Base-by-base conservation (phyloP, 2,888 invertebrate species). In the Mimas tiliae region DNA sequence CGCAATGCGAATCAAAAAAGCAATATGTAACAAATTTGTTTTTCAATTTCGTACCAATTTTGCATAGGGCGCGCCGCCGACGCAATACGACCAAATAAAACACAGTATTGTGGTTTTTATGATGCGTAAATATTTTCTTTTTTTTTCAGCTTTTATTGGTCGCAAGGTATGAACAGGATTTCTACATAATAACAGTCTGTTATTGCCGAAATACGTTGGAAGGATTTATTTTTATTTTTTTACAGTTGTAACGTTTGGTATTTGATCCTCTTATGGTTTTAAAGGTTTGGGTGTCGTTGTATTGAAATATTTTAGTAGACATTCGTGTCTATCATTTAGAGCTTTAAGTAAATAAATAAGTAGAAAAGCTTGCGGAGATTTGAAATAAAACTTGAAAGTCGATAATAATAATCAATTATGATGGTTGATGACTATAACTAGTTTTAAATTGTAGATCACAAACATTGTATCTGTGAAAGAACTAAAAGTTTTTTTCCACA, bases 21-120 rank as follows among this genome's bases (percentile, higher is more conserved):
- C 93, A 93, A 93, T 93, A 93, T 91, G 92, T 90, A 92, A 91
- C 91, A 88, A 91, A 93, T 93, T 93, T 93, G 93, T 92, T 91
- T 93, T 93, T 93, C 93, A 93, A 93, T 93, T 93, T 89, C 91
- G 86, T 84, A 87, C 91, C 93, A 93, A 93, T 92, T 93, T 93
- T 93, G 91, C 93, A 92, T 93, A 91, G 90, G 81, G 84, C 74
- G 81, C 84, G 83, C 82, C 86, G 81, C 70, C 75, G 72, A 75
- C 77, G 78, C 77, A 81, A 79, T 81, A 76, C 74, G 81, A 80
- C 75, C 85, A 88, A 91, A 92, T 91, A 90, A 92, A 91, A 87
- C 80, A 73, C 75, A 74, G 79, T 83, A 90, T 90, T 90, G 91
- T 88, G 90, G 89, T 88, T 90, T 91, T 92, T 93, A 92, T 86